Evolutionary conservation across 2,797 vertebrate genomes (phyloP).

Genomic region (Danio tinwini): DNA sequence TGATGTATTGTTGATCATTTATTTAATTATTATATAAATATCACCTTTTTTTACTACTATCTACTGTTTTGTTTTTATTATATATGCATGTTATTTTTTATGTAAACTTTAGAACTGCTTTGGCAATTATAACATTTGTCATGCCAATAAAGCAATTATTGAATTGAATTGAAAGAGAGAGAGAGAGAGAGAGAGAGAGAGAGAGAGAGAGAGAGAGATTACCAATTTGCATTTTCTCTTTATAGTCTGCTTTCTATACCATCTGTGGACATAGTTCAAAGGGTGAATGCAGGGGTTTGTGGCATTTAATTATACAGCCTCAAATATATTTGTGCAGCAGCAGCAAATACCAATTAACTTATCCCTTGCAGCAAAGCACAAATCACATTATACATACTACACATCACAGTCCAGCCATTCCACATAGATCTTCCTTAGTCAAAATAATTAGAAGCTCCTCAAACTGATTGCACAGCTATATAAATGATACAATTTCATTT

Average conservation of each 20-base stretch:
- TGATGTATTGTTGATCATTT: too few relatives aligned
- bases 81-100: too few relatives aligned
- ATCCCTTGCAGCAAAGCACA: constrained; percentile 34
- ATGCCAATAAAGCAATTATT: too few relatives aligned
- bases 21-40: too few relatives aligned
- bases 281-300: constrained; percentile 1
- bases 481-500: neutral
- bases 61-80: too few relatives aligned
- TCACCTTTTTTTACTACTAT: too few relatives aligned
- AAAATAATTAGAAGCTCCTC: constrained; percentile 34
- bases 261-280: constrained; percentile 47
- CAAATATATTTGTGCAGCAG: constrained; percentile 19
- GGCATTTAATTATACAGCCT: constrained; percentile 27
- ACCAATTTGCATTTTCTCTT: too few relatives aligned
- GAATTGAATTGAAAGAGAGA: too few relatives aligned
- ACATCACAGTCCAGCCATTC: constrained; percentile 15
- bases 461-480: neutral
- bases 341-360: constrained; percentile 34
- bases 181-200: too few relatives aligned
- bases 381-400: constrained; percentile 8
- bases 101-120: too few relatives aligned
- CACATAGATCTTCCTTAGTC: constrained; percentile 6
- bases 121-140: too few relatives aligned
- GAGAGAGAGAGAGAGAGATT: too few relatives aligned
- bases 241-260: neutral